These are phyloP conservation scores for Megamerina dolium DNA, from an alignment of 2,888 invertebrate species.

Conservation along the genomic window DNA sequence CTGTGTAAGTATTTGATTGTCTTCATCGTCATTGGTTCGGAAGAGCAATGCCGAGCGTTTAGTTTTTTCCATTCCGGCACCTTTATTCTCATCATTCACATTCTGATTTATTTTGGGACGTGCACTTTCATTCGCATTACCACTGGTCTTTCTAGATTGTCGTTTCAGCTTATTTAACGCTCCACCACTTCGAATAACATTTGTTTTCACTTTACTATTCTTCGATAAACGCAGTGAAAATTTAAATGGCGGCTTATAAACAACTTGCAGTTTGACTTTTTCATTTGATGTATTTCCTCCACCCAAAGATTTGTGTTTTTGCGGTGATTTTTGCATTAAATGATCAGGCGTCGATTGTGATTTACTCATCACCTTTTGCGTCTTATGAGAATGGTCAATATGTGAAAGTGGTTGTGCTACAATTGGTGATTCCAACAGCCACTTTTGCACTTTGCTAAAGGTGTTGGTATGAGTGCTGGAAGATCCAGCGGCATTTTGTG, in stretches of 20 bases:
- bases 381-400: conserved; percentile 47
- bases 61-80: conserved; percentile 20
- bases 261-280: conserved; percentile 74
- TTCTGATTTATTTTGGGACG: conserved; percentile 18
- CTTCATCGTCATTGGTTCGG: conserved; percentile 38
- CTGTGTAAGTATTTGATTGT: conserved; percentile 41
- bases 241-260: conserved; percentile 82
- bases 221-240: conserved; percentile 69
- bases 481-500: conserved; percentile 33
- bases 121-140: conserved; percentile 17
- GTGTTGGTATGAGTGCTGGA: conserved; percentile 50
- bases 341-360: conserved; percentile 80
- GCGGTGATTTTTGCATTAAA: conserved; percentile 57
- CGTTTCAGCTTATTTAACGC: conserved; percentile 36
- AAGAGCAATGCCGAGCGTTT: conserved; percentile 43
- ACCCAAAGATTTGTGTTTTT: conserved; percentile 65
- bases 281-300: conserved; percentile 58
- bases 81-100: conserved; percentile 21
- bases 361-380: conserved; percentile 60
- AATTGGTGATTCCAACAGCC: conserved; percentile 69
- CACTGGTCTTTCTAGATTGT: conserved; percentile 26
- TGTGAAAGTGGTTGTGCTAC: conserved; percentile 47
- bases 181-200: conserved; percentile 39
- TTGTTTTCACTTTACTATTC: conserved; percentile 47
- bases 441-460: conserved; percentile 76